phyloP scores from a whole-genome alignment of 2,888 invertebrate species.

The Nudaria mundana region DNA sequence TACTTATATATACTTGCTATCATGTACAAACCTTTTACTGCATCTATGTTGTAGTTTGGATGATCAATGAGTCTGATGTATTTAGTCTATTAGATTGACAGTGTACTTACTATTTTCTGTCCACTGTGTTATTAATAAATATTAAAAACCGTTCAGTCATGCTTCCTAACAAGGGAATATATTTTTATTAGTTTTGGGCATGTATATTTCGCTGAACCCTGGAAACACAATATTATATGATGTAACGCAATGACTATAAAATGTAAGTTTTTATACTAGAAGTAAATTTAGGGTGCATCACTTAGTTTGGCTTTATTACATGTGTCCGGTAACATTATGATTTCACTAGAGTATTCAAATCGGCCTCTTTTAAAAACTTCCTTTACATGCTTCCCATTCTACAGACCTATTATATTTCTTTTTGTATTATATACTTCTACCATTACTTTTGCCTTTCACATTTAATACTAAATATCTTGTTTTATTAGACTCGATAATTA shows the following conservation, averaged over 20 bases:
- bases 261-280: constrained; percentile 60
- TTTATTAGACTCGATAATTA: too few relatives aligned
- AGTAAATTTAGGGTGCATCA: constrained; percentile 73
- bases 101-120: constrained; percentile 56
- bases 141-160: constrained; percentile 70
- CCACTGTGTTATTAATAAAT: constrained; percentile 55
- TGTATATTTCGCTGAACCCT: constrained; percentile 75
- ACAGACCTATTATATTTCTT: neutral
- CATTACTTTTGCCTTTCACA: too few relatives aligned
- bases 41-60: constrained; percentile 65
- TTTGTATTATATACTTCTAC: neutral
- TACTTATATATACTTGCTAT: constrained; percentile 16
- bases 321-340: constrained; percentile 35
- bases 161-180: constrained; percentile 79
- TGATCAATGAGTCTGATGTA: constrained; percentile 66
- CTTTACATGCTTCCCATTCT: neutral
- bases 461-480: neutral
- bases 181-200: constrained; percentile 78
- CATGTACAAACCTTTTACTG: constrained; percentile 30
- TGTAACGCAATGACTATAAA: constrained; percentile 55
- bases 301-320: constrained; percentile 72
- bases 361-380: constrained; percentile 12
- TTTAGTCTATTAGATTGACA: constrained; percentile 62
- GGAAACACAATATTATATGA: constrained; percentile 41
- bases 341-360: constrained; percentile 28